Conservation (phyloP, 2,888 invertebrate species). For the Unio pictorum region DNA sequence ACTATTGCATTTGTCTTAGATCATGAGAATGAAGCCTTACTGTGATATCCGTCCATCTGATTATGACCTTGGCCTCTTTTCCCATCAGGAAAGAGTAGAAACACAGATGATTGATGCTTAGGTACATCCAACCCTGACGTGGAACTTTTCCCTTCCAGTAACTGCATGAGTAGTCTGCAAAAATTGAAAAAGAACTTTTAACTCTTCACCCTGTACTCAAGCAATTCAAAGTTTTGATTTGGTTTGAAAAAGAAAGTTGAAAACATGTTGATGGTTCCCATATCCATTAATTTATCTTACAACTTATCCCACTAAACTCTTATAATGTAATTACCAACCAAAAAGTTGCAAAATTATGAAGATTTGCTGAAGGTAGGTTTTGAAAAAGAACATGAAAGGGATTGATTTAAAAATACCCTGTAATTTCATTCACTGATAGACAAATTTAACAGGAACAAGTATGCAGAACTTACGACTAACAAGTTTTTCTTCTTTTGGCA, state of each 20-base stretch:
- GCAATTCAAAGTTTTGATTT: too few relatives aligned
- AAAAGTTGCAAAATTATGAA: not conserved
- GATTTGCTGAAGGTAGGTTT: too few relatives aligned
- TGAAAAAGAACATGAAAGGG: not conserved
- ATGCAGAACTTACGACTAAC: constrained; percentile 87
- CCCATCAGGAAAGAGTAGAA: constrained; percentile 97
- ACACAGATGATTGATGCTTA: constrained; percentile 96
- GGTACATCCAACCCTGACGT: constrained; percentile 96
- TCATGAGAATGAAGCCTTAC: constrained; percentile 67
- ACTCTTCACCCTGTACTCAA: too few relatives aligned
- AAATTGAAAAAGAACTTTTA: not conserved
- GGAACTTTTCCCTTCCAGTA: constrained; percentile 95
- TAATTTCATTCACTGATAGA: not conserved
- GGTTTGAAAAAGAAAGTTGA: too few relatives aligned
- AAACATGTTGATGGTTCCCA: too few relatives aligned
- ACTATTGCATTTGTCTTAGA: too few relatives aligned
- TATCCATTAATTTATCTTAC: too few relatives aligned
- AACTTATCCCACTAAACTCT: too few relatives aligned
- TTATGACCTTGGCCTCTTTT: constrained; percentile 87
- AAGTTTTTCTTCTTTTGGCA: constrained; percentile 94
- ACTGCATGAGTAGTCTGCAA: constrained; percentile 78
- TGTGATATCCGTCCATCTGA: constrained; percentile 92
- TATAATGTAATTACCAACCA: too few relatives aligned
- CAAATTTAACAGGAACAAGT: not conserved
- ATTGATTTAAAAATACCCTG: not conserved